Evolutionary conservation across 2,888 invertebrate genomes (phyloP).

Genomic region (Trachelus stipa): DNA sequence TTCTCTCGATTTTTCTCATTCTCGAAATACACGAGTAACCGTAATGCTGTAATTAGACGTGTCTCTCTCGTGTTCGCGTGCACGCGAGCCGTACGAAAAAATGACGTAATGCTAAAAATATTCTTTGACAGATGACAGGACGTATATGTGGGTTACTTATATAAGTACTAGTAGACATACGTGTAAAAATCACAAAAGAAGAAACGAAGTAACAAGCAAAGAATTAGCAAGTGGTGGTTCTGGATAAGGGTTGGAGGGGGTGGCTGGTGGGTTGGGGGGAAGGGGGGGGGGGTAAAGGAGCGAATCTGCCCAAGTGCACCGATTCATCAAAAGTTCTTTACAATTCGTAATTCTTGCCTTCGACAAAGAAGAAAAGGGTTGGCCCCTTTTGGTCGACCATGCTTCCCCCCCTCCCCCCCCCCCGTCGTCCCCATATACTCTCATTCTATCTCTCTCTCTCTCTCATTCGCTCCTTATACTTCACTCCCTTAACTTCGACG

Average conservation of each 20-base stretch:
- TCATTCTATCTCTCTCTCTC: conserved; percentile 14
- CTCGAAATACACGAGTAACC: neutral
- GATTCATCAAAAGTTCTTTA: conserved; percentile 45
- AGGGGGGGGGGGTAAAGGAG: neutral
- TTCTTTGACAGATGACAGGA: neutral
- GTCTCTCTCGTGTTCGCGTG: neutral
- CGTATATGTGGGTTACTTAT: neutral
- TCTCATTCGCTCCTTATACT: conserved; percentile 14
- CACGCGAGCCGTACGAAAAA: neutral
- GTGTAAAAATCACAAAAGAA: neutral
- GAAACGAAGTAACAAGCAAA: neutral
- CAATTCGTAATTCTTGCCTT: conserved; percentile 42
- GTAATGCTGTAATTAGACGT: neutral
- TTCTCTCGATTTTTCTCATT: neutral
- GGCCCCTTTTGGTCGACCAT: conserved; percentile 16
- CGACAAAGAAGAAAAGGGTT: conserved; percentile 36
- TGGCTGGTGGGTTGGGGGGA: conserved; percentile 11
- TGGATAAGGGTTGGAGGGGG: conserved; percentile 13
- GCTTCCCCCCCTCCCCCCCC: neutral
- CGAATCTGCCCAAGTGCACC: conserved; percentile 30
- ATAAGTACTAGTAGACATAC: neutral
- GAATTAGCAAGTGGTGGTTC: conserved; percentile 7
- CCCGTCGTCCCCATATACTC: conserved; percentile 11
- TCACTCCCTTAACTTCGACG: neutral
- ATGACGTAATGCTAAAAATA: neutral